Conservation (phyloP, 2,888 invertebrate species). For the Sisyra nigra region DNA sequence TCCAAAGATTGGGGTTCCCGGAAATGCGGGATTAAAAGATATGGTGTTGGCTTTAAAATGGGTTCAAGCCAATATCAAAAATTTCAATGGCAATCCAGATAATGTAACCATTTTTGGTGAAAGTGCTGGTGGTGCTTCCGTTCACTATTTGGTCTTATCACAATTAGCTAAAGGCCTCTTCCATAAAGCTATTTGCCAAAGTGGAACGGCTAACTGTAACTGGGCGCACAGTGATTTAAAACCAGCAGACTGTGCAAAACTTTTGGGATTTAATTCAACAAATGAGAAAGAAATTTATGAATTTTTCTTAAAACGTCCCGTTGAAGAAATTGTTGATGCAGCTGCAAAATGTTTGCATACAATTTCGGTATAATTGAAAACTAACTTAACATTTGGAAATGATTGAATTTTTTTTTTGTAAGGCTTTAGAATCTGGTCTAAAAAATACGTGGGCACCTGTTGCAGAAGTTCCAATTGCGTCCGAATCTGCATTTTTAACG, state of each 20-base stretch:
- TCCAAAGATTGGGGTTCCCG: not conserved
- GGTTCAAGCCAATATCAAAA: not conserved
- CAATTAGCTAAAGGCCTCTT: not conserved
- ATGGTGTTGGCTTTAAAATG: not conserved
- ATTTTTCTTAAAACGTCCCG: not conserved
- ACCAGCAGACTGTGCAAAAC: not conserved
- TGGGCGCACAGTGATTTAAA: not conserved
- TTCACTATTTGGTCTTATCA: not conserved
- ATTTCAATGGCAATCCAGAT: slow-evolving; percentile 1
- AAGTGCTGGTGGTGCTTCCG: not conserved
- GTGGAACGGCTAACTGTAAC: not conserved
- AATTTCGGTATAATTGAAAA: no score
- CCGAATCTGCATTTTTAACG: no score
- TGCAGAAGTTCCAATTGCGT: no score
- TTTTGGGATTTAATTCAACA: not conserved
- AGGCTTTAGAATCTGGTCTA: no score
- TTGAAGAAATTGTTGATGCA: not conserved
- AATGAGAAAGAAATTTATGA: not conserved
- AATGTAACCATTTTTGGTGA: not conserved
- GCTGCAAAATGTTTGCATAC: not conserved
- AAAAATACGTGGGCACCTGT: no score
- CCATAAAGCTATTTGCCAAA: not conserved
- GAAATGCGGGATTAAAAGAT: slow-evolving; percentile 2
- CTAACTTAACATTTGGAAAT: no score
- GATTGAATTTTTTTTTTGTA: no score